phyloP scores from a whole-genome alignment of 2,797 vertebrate species.

The Cercopithecus petaurista region DNA sequence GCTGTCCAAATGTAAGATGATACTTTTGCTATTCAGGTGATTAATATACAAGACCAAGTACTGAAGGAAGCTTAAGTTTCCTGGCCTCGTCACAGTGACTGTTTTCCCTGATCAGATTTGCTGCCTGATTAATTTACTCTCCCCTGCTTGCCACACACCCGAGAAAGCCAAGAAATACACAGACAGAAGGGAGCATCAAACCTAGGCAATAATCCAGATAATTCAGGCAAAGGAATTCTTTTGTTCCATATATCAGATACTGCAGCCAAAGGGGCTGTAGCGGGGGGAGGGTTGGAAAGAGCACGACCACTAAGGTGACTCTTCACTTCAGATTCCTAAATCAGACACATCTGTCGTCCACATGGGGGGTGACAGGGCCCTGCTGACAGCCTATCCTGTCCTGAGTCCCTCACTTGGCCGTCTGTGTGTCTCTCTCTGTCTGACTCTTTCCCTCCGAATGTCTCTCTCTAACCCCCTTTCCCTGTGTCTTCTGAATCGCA shows the following conservation, averaged over 20 bases:
- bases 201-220: background rate
- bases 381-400: background rate
- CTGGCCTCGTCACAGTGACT: background rate
- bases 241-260: background rate
- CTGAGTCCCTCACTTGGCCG: background rate
- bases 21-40: background rate
- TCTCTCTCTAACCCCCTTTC: background rate
- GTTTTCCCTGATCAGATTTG: slow-evolving; percentile 16
- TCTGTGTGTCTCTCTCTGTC: background rate
- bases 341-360: background rate
- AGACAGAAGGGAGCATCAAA: background rate
- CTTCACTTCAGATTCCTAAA: background rate
- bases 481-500: background rate
- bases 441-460: background rate
- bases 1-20: background rate
- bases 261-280: background rate
- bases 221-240: background rate
- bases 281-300: background rate
- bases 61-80: background rate
- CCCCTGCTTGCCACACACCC: background rate
- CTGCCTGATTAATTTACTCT: slow-evolving; percentile 20
- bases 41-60: background rate
- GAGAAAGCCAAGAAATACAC: background rate
- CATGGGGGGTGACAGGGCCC: rapidly evolving
- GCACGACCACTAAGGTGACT: background rate